These are phyloP conservation scores for Cremastinae sp. DNA, from an alignment of 2,888 invertebrate species.

Conservation along the genomic window DNA sequence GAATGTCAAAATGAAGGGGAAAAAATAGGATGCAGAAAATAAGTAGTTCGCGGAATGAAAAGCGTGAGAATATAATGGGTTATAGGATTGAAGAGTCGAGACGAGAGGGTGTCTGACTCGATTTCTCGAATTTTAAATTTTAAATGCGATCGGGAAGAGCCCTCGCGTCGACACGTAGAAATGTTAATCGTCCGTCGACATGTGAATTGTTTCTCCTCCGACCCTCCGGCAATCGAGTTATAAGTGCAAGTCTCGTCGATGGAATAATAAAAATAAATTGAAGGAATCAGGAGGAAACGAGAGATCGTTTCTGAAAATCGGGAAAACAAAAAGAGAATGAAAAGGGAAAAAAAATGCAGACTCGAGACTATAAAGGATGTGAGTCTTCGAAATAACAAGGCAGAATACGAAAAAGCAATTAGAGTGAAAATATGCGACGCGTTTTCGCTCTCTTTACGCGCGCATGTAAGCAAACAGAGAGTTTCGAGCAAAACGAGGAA, in stretches of 20 bases:
- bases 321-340: constrained; percentile 31
- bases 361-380: constrained; percentile 48
- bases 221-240: constrained; percentile 9
- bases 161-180: constrained; percentile 24
- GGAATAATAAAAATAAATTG: constrained; percentile 34
- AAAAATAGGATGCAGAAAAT: constrained; percentile 16
- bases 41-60: constrained; percentile 16
- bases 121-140: constrained; percentile 57
- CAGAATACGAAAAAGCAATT: constrained; percentile 79
- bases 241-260: constrained; percentile 15
- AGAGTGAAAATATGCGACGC: constrained; percentile 78
- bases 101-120: constrained; percentile 4
- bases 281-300: constrained; percentile 11
- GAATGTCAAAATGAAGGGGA: background rate
- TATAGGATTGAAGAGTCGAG: constrained; percentile 27
- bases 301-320: background rate
- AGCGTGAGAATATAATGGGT: background rate
- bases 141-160: constrained; percentile 52
- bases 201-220: constrained; percentile 31
- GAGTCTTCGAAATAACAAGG: constrained; percentile 55
- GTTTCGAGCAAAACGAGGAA: constrained; percentile 24
- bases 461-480: constrained; percentile 33
- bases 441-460: constrained; percentile 32
- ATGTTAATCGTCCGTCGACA: constrained; percentile 53
- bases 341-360: constrained; percentile 38